Evolutionary conservation across 2,888 invertebrate genomes (phyloP).

Genomic region (Caenorhabditis sp.): DNA sequence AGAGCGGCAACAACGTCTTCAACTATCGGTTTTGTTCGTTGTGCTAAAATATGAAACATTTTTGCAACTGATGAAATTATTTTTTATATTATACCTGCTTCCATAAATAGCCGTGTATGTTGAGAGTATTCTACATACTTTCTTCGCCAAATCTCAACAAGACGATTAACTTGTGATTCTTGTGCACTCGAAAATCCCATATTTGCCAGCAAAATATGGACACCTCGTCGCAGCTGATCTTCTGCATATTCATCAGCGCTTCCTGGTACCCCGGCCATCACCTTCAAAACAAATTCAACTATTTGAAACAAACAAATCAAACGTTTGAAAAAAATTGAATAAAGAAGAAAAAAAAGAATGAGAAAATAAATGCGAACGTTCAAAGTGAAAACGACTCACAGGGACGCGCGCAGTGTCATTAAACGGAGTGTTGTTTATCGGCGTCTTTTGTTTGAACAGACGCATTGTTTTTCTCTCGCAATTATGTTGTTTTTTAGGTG

Average conservation of each 20-base stretch:
- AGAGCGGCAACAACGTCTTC: constrained; percentile 27
- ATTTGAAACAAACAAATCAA: neutral
- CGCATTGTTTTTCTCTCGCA: neutral
- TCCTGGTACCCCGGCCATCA: constrained; percentile 8
- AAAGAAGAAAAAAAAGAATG: neutral
- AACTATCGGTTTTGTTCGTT: constrained; percentile 19
- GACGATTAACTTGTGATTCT: neutral
- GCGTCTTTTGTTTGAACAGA: neutral
- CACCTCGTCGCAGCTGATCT: neutral
- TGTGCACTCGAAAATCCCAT: constrained; percentile 5
- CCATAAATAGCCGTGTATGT: constrained; percentile 21
- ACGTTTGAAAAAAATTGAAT: neutral
- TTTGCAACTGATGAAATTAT: neutral
- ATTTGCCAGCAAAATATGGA: constrained; percentile 12
- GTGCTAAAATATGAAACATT: constrained; percentile 18
- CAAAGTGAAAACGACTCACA: neutral
- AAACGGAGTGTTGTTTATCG: neutral
- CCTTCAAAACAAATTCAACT: neutral
- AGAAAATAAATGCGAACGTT: neutral
- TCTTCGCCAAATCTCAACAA: constrained; percentile 15
- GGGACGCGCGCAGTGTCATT: neutral
- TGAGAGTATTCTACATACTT: constrained; percentile 9
- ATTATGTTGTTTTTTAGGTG: neutral
- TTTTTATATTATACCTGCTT: constrained; percentile 12
- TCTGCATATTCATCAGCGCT: constrained; percentile 3